Evolutionary conservation across 2,888 invertebrate species (phyloP), one percentile per base, ranked within the genome.

Genomic region (Pemphredon lugubris): DNA sequence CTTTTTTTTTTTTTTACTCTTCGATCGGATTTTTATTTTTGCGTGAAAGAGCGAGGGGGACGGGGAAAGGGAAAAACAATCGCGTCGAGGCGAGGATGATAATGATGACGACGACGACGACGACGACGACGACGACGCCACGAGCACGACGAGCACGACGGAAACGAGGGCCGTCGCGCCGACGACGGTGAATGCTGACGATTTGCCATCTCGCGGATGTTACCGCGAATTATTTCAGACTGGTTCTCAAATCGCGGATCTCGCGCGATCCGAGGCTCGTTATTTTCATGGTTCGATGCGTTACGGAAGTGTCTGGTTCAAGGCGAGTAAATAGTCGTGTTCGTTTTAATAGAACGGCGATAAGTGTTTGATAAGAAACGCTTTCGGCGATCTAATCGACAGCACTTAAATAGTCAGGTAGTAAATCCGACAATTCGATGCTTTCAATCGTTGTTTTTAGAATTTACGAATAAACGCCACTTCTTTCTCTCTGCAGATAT

Each of bases 151-250:
- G 44, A 50, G 26, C 21, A 50, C 67, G 64, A 50, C 30, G 45
- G 54, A 30, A 37, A 39, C 42, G 64, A 54, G 51, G 21, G 9
- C 16, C 37, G 47, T 55, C 58, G 58, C 48, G 42, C 47, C 59
- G 47, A 40, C 53, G 44, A 50, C 48, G 45, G 37, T 51, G 68
- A 55, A 44, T 51, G 55, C 20, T 32, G 45, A 40, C 45, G 21
- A 45, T 20, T 67, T 53, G 75, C 73, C 77, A 76, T 76, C 75
- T 55, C 16, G 53, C 65, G 75, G 60, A 14, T 14, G 21, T 16
- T 44, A 7, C 18, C 16, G 16, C 18, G 59, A 69, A 54, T 30
- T 2, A 2, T 42, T 3, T 7, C 13, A 4, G 4, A 37, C 4
- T 26, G 69, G 68, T 50, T 70, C 69, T 70, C 69, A 70, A 50